A percentile compares a stretch with the other conserved stretches of the same genome.
phyloP scores from a whole-genome alignment of 2,797 vertebrate genomes.

The Enteromius unitaeniatus region DNA sequence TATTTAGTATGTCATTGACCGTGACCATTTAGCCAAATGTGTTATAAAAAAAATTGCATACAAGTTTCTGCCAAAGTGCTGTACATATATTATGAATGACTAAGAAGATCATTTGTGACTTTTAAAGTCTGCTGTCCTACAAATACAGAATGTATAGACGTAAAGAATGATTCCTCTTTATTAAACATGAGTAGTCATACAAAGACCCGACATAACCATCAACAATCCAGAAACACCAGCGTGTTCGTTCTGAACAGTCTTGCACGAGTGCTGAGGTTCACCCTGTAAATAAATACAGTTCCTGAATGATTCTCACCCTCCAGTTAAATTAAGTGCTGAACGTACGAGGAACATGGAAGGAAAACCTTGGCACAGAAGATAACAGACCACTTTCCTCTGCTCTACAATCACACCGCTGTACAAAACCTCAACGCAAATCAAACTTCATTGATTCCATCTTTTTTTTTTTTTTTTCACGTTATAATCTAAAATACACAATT shows the following conservation, averaged over 20 bases:
- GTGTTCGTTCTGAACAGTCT: neutral
- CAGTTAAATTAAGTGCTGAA: conserved; percentile 24
- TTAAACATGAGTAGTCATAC: conserved; percentile 13
- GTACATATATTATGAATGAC: no score
- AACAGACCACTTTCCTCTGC: neutral
- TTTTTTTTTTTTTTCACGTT: no score
- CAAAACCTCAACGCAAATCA: neutral
- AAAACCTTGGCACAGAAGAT: conserved; percentile 53
- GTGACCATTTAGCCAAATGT: no score
- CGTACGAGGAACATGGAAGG: neutral
- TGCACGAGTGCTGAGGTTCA: neutral
- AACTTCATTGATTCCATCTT: neutral
- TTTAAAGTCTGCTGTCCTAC: neutral
- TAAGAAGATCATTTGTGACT: no score
- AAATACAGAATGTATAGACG: neutral
- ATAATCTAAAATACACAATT: neutral
- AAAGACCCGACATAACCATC: conserved; percentile 2
- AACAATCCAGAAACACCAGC: neutral
- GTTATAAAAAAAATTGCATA: no score
- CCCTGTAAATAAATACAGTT: conserved; percentile 36
- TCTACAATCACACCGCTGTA: conserved; percentile 12
- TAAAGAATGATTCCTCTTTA: conserved; percentile 23
- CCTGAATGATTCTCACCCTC: conserved; percentile 2
- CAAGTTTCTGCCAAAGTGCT: no score
- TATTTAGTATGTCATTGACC: no score